Percentiles rank a stretch among this genome's conserved stretches.
These are phyloP conservation scores for Fringilla coelebs DNA, from an alignment of 2,797 vertebrate genomes.

Conservation along the genomic window DNA sequence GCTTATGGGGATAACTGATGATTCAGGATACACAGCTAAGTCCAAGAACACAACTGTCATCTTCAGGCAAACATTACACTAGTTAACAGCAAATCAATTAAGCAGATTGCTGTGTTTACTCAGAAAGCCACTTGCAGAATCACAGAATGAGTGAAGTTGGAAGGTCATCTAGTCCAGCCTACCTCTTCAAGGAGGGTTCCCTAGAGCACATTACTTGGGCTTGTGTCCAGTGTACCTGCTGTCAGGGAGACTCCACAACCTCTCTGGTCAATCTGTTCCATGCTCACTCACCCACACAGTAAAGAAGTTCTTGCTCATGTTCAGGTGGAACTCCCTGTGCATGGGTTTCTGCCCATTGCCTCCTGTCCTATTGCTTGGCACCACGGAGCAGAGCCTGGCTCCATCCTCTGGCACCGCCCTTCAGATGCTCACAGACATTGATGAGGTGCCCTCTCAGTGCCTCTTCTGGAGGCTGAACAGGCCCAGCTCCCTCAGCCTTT, in stretches of 20 bases:
- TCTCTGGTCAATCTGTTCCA: background rate
- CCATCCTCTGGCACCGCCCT: background rate
- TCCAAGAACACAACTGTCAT: background rate
- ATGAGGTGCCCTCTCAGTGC: background rate
- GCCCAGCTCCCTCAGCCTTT: background rate
- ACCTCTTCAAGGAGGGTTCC: background rate
- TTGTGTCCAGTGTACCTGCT: background rate
- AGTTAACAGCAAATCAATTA: background rate
- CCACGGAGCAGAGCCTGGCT: background rate
- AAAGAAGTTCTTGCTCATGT: background rate
- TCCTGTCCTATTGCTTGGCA: background rate
- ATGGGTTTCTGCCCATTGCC: background rate
- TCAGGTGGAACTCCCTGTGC: background rate
- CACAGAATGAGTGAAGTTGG: background rate
- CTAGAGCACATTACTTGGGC: background rate
- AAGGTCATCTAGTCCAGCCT: background rate
- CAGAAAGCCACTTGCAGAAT: background rate
- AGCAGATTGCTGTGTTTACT: background rate
- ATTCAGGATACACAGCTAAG: background rate
- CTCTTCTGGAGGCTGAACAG: background rate
- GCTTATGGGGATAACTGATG: background rate
- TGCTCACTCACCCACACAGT: background rate
- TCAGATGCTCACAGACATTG: background rate
- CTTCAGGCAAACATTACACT: background rate
- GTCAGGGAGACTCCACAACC: background rate